Percentiles rank a stretch among this genome's conserved stretches.
Evolutionary conservation across 2,113 vertebrate genomes (phyloP).

Genomic region (Psephotus haematonotus): DNA sequence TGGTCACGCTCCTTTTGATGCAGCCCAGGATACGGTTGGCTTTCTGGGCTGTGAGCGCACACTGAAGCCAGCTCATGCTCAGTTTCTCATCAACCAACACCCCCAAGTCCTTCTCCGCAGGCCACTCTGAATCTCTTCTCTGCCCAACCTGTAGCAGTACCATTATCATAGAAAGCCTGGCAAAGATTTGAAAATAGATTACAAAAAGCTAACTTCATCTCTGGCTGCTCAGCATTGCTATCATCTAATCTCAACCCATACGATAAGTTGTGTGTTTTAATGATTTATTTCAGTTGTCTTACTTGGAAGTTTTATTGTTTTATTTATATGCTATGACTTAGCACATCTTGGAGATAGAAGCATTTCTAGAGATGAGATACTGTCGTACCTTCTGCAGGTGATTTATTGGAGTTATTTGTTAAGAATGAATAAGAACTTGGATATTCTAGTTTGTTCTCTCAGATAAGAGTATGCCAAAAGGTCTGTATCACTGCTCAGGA

Average conservation of each 20-base stretch:
- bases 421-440: neutral
- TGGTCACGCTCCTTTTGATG: too few relatives aligned
- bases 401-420: constrained; percentile 35
- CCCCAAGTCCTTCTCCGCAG: too few relatives aligned
- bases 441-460: neutral
- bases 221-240: neutral
- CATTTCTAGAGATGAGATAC: constrained; percentile 24
- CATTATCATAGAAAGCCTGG: neutral
- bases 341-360: neutral
- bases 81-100: too few relatives aligned
- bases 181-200: neutral
- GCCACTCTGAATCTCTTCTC: too few relatives aligned
- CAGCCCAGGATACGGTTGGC: too few relatives aligned
- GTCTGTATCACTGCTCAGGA: neutral
- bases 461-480: neutral
- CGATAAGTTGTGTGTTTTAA: neutral
- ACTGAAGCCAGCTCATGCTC: too few relatives aligned
- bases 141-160: too few relatives aligned
- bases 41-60: too few relatives aligned
- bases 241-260: neutral
- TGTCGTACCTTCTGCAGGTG: constrained; percentile 11
- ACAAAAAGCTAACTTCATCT: neutral
- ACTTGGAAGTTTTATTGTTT: neutral
- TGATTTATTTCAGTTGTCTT: constrained; percentile 8
- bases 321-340: neutral